Conservation (phyloP, 2,888 invertebrate genomes). For the Epinotia bilunana region DNA sequence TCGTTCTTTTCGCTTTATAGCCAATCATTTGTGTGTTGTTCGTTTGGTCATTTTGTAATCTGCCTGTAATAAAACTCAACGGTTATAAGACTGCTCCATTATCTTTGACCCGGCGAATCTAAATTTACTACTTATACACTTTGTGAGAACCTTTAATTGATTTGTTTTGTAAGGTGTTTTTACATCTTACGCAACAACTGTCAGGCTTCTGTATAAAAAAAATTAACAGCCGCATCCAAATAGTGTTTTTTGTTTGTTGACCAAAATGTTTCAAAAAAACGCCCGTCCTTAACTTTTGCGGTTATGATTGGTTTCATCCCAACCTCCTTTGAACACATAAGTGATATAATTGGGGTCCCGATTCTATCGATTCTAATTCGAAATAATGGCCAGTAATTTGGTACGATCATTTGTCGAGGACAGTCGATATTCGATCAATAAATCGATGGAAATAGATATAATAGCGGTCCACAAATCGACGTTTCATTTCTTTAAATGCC, state of each 20-base stretch:
- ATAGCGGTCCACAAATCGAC: conserved; percentile 77
- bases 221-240: conserved; percentile 52
- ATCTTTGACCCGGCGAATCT: conserved; percentile 61
- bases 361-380: conserved; percentile 83
- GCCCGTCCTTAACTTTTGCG: conserved; percentile 62
- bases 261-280: conserved; percentile 50
- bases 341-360: conserved; percentile 83
- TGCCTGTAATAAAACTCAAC: conserved; percentile 72
- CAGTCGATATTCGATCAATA: conserved; percentile 84
- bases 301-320: conserved; percentile 75
- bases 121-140: conserved; percentile 52
- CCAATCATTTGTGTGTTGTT: conserved; percentile 72
- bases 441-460: conserved; percentile 83
- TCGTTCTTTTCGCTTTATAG: conserved; percentile 69
- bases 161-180: conserved; percentile 45
- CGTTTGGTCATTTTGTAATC: conserved; percentile 76
- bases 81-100: conserved; percentile 69
- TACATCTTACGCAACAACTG: conserved; percentile 18
- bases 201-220: conserved; percentile 51
- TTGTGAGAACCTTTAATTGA: conserved; percentile 51
- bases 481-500: conserved; percentile 84
- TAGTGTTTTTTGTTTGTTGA: conserved; percentile 51
- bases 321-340: conserved; percentile 84
- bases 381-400: conserved; percentile 83
- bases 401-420: conserved; percentile 82